Base-by-base conservation (phyloP, 2,797 vertebrate species). In the Podargus strigoides region DNA sequence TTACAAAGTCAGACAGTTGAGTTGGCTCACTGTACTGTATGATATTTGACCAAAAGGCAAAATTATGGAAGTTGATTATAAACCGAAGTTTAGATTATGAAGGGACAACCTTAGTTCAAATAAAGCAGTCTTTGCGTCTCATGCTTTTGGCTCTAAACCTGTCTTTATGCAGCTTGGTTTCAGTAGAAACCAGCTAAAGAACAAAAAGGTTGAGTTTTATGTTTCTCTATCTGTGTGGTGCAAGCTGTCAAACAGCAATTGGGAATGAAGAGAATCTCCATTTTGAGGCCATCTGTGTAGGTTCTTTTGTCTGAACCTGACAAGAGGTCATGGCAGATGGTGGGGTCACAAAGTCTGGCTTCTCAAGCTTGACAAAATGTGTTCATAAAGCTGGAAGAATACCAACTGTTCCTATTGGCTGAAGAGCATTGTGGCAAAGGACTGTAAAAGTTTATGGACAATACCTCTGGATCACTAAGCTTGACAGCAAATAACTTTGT, bases 241-340 rank as follows among this genome's bases (percentile, higher is more conserved):
- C 66, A 91, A 93, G 62, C 90, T 95, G 86, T 87, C 82, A 88
- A 82, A 55, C 50, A 94, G 87, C 87, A 74, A 89, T 22, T 91
- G 67, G 79, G 80, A 72, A 69, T 81, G 85, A 88, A 95, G 95
- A 80, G 87, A 95, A 80, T 85, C 92, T 97, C 89, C 69, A 74
- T 97, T 97, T 94, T 94, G 93, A 96, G 95, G 91, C 97, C 97
- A 98, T 98, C 97, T 98, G 97, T 96, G 91, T 93, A 18, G n/a
- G 68, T 87, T 96, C 93, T 91, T 97, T 97, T 97, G 97, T 98
- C 85, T 97, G 90, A 91, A 97, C 93, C 82, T 95, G 96, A 97
- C 94, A 90, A 94, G 96, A 94, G 97, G 94, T 96, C 91, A 72
- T 95, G 96, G 95, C 97, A 98, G 97, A 98, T 98, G 97, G 97